phyloP scores from a whole-genome alignment of 2,113 vertebrate genomes.

The Ploceus nigricollis region DNA sequence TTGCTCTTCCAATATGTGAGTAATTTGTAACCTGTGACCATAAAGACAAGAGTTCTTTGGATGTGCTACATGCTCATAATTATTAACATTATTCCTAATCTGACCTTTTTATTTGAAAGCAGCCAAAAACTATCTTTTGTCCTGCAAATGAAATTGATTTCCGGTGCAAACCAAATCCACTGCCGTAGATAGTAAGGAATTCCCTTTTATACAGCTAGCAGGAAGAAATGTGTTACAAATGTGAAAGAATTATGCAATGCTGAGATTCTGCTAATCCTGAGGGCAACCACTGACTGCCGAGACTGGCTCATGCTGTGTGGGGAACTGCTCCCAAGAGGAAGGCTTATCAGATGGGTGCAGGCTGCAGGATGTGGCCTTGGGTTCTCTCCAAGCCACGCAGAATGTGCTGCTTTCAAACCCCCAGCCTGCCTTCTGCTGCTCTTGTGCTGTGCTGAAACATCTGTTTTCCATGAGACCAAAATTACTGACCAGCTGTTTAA shows the following conservation, averaged over 20 bases:
- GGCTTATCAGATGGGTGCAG: not conserved
- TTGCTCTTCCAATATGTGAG: not conserved
- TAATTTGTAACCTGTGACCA: not conserved
- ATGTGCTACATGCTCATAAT: not conserved
- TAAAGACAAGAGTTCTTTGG: not conserved
- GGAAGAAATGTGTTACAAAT: not conserved
- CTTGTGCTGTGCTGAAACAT: slow-evolving; percentile 16
- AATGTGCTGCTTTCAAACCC: not conserved
- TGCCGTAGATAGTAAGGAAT: not conserved
- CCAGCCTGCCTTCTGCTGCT: not conserved
- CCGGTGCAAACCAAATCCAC: not conserved
- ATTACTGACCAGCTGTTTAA: not conserved
- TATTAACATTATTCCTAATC: not conserved
- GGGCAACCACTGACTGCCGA: not conserved
- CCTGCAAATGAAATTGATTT: slow-evolving; percentile 4
- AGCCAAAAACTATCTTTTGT: not conserved
- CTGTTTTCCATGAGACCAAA: slow-evolving; percentile 26
- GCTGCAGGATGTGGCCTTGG: not conserved
- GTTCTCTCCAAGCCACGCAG: slow-evolving; percentile 36
- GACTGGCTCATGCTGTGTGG: not conserved
- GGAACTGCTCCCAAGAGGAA: not conserved
- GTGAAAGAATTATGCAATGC: not conserved
- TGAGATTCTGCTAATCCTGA: slow-evolving; percentile 9
- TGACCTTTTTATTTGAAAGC: not conserved
- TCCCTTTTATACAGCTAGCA: not conserved